These are phyloP conservation scores for Sapajus apella DNA, from an alignment of 2,113 vertebrate species.

Conservation along the genomic window DNA sequence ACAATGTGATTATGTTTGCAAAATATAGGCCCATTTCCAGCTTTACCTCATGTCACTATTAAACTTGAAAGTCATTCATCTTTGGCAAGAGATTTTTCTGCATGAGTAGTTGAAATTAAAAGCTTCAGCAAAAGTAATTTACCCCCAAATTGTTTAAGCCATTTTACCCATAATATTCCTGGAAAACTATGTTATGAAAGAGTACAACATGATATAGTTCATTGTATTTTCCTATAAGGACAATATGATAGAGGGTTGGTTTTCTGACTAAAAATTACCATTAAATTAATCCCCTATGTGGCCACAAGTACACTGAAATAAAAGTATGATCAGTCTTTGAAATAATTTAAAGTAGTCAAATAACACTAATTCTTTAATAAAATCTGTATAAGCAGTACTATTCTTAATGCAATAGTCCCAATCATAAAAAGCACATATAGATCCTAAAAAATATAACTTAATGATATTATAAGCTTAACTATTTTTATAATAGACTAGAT, in stretches of 20 bases:
- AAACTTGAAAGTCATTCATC: background rate
- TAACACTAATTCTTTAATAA: background rate
- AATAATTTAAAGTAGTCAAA: background rate
- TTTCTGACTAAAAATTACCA: background rate
- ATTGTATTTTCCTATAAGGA: background rate
- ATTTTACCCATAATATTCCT: background rate
- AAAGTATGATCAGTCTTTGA: background rate
- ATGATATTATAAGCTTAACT: background rate
- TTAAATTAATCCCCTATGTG: background rate
- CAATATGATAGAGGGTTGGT: background rate
- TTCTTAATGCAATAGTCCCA: background rate
- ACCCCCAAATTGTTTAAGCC: background rate
- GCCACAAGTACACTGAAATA: background rate
- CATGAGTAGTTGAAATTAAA: background rate
- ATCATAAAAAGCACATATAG: background rate
- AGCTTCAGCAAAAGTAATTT: background rate
- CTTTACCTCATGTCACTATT: background rate
- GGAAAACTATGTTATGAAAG: background rate
- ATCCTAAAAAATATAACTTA: background rate
- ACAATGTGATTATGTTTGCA: background rate
- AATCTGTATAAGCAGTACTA: background rate
- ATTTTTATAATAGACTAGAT: background rate
- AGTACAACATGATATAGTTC: background rate
- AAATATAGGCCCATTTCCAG: background rate
- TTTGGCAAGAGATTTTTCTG: background rate